Evolutionary conservation across 1,140 invertebrate species (phyloP).

Genomic region (Sesamia nonagrioides): DNA sequence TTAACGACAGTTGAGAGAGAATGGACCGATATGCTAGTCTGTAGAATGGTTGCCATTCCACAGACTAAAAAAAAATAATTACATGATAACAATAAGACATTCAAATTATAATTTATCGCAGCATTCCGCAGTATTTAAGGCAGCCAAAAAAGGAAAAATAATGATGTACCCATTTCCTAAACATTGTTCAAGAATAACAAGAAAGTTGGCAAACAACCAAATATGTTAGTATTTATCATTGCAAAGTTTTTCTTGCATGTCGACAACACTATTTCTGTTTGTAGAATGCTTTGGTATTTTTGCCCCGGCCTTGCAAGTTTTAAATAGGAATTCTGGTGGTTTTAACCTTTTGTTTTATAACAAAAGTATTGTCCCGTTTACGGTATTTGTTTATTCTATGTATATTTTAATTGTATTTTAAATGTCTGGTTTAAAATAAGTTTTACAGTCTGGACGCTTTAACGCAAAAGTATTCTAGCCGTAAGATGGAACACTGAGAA

Average conservation of each 20-base stretch:
- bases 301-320: not conserved
- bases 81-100: not conserved
- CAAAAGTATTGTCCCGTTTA: constrained; percentile 11
- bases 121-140: constrained; percentile 16
- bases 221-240: constrained; percentile 39
- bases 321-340: constrained; percentile 16
- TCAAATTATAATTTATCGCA: constrained; percentile 9
- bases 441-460: not conserved
- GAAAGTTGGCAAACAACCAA: constrained; percentile 33
- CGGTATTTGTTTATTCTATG: not conserved
- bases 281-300: constrained; percentile 14
- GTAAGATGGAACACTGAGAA: no score
- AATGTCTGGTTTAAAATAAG: not conserved
- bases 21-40: no score
- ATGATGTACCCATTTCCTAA: constrained; percentile 42
- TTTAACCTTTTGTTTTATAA: constrained; percentile 14
- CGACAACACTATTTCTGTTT: constrained; percentile 31
- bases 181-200: constrained; percentile 39
- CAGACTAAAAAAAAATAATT: not conserved
- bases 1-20: not conserved
- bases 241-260: constrained; percentile 37
- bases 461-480: no score
- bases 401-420: not conserved
- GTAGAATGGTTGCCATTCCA: not conserved
- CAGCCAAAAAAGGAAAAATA: constrained; percentile 17